Base-by-base conservation (phyloP, 2,888 invertebrate genomes). In the Sturmia bella region DNA sequence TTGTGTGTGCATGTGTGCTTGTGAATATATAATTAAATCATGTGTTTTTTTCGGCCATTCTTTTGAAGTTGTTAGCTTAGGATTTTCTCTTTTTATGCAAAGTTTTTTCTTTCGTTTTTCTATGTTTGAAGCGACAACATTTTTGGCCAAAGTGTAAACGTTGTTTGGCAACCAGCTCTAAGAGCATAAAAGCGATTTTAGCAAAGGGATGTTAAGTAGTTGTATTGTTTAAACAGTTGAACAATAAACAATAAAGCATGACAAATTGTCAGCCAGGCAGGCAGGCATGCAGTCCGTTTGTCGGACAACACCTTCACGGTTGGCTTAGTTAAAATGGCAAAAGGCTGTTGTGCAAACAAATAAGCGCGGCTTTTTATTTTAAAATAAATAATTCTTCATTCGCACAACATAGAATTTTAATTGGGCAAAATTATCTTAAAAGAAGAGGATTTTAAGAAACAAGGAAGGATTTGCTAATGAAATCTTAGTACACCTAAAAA, bases 151-250 rank as follows among this genome's bases (percentile, higher is more conserved):
- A 69, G 21, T 19, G 12, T 21, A 48, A 17, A 12, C 39, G 15
- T 37, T 13, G 48, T 57, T 56, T 15, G 13, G 32, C n/a, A 19
- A 37, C 32, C 24, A 32, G 13, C 0, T 12, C 19, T 15, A 39
- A 3, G 9, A 15, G 21, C 15, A 6, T 11, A 48, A 15, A 52
- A 63, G 32, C 12, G 21, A 27, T 15, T 41, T 12, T 11, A 32
- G 17, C 15, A 39, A 19, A 63, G 11, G 19, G 15, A 32, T 43
- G 63, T 54, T 24, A 61, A 52, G 32, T 27, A 43, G 50, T 41
- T 2, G 39, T 43, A 52, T 64, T 69, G 32, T 73, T 69, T 37
- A 57, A 64, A 57, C 56, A 81, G 77, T 77, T 81, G 57, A 77
- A 69, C 57, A 56, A 41, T 37, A 50, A 68, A 73, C 17, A 70